Evolutionary conservation across 1,140 invertebrate species (phyloP).

Genomic region (Drosophila parvula): DNA sequence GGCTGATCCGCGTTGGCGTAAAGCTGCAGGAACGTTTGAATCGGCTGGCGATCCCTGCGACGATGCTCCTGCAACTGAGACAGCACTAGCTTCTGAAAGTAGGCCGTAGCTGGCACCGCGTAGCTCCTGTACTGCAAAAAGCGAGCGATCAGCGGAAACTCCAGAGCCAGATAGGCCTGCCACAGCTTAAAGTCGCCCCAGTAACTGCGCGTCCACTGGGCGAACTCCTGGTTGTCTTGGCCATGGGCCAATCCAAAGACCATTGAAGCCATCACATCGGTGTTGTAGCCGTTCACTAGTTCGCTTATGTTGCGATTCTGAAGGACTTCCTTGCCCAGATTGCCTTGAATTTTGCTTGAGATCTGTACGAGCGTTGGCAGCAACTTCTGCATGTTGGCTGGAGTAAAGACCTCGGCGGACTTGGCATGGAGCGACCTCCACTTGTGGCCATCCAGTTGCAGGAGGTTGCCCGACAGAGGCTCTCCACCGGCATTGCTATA

Average conservation of each 20-base stretch:
- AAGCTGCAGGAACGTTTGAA: conserved; percentile 85
- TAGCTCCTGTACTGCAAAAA: conserved; percentile 62
- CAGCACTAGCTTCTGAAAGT: conserved; percentile 58
- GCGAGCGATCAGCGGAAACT: conserved; percentile 65
- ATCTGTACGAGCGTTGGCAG: conserved; percentile 74
- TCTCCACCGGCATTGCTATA: conserved; percentile 85
- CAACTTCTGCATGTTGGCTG: conserved; percentile 86
- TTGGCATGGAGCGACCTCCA: conserved; percentile 86
- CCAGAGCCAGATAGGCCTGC: conserved; percentile 60
- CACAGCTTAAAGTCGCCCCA: conserved; percentile 61
- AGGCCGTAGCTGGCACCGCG: conserved; percentile 41
- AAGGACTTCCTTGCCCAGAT: conserved; percentile 6
- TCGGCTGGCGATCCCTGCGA: conserved; percentile 69
- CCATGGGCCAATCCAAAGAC: conserved; percentile 51
- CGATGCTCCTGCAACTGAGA: conserved; percentile 63
- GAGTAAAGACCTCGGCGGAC: conserved; percentile 85
- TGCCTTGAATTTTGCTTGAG: conserved; percentile 45
- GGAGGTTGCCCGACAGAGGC: conserved; percentile 85
- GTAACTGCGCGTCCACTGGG: conserved; percentile 54
- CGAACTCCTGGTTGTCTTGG: conserved; percentile 79
- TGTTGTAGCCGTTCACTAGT: conserved; percentile 59
- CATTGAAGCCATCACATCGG: conserved; percentile 62
- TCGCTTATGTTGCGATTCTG: conserved; percentile 54
- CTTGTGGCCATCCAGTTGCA: conserved; percentile 84
- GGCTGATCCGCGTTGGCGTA: conserved; percentile 64